Base-by-base conservation (phyloP, 2,888 invertebrate species). In the Scaptomyza cyrtandrae region DNA sequence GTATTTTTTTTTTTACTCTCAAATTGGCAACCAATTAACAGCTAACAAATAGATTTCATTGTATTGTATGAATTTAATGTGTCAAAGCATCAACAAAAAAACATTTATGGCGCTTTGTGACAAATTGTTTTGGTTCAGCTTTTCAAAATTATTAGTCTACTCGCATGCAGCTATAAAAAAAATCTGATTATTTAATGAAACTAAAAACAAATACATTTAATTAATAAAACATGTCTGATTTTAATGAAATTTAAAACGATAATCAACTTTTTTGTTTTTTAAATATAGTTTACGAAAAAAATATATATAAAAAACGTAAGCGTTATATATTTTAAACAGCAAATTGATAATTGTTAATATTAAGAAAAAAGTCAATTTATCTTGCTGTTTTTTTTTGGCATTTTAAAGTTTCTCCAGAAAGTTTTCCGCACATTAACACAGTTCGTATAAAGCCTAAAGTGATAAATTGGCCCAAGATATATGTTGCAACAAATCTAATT, bases 1-100 rank as follows among this genome's bases (percentile, higher is more conserved):
- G 6, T 14, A 9, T 16, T 16, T 41, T 10, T 53, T 24, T 14
- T 13, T 37, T 41, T 52, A 41, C 27, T 55, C 58, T 56, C 50
- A 69, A 78, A 80, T 85, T 72, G 79, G 84, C 59, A 63, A 68
- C 71, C 84, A 86, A 88, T 84, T 86, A 86, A 86, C 84, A 79
- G 79, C 75, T 83, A 80, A 83, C 85, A 88, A 86, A 80, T 86
- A 84, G 69, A 79, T 68, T 72, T 77, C 71, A 69, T 75, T 77
- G 70, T 76, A 24, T 53, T 35, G 2, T 24, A 27, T 48, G 27
- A n/a, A 37, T 57, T 70, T 70, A 65, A 65, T 63, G 65, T 80
- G 71, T 61, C 77, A 71, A 65, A 76, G 64, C 70, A 69, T 73
- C 11, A 33, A 33, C 3, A 31, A 16, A 57, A 79, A 72, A 41